Evolutionary conservation across 2,797 vertebrate genomes (phyloP).

Genomic region (Poeciliopsis turneri): DNA sequence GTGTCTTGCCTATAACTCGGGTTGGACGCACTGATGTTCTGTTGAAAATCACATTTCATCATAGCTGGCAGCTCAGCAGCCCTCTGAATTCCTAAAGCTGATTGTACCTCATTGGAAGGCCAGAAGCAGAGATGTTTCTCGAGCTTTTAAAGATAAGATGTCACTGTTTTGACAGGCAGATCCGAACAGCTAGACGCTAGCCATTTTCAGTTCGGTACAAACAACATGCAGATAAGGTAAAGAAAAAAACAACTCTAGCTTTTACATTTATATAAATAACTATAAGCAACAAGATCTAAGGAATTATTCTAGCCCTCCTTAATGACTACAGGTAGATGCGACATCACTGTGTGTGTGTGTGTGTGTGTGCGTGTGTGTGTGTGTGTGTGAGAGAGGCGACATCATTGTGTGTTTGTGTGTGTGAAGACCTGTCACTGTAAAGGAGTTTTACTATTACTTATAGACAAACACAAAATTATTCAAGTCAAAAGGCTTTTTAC

Average conservation of each 20-base stretch:
- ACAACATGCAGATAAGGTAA: neutral
- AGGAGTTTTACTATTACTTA: neutral
- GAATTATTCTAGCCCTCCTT: neutral
- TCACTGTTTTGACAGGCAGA: conserved; percentile 33
- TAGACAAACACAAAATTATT: neutral
- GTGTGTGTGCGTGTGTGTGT: too few relatives aligned
- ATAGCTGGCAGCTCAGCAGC: conserved; percentile 28
- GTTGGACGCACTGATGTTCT: conserved; percentile 33
- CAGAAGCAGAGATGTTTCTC: conserved; percentile 23
- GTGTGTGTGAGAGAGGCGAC: neutral
- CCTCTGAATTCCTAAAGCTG: conserved; percentile 45
- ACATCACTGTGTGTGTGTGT: neutral
- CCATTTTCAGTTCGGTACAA: conserved; percentile 14
- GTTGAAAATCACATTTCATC: conserved; percentile 68
- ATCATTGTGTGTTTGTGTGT: neutral
- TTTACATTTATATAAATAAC: neutral
- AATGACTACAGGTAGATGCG: neutral
- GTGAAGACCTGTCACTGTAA: neutral
- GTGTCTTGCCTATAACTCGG: conserved; percentile 28
- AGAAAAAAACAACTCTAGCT: neutral
- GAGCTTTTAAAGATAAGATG: conserved; percentile 39
- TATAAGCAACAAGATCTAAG: neutral
- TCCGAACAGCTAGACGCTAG: neutral
- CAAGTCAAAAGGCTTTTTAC: neutral
- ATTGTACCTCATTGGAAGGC: conserved; percentile 23